Evolutionary conservation across 2,113 vertebrate species (phyloP).

Genomic region (Hydrolagus affinis): DNA sequence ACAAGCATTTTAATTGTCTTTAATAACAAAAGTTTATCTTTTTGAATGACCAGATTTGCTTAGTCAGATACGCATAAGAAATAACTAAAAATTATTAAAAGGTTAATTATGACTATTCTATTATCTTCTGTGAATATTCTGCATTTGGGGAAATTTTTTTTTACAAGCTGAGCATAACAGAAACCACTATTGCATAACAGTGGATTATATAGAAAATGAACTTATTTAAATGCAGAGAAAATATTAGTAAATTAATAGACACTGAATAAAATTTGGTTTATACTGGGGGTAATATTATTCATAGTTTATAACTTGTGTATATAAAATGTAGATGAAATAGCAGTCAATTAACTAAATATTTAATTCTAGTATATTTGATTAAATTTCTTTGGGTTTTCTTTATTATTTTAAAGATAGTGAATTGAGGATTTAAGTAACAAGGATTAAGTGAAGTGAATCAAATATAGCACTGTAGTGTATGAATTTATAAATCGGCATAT

Average conservation of each 20-base stretch:
- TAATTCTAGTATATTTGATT: not conserved
- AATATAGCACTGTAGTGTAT: not conserved
- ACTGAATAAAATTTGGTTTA: slow-evolving; percentile 17
- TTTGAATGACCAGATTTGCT: too few species aligned
- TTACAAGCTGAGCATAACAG: not conserved
- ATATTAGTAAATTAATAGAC: not conserved
- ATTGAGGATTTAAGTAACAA: not conserved
- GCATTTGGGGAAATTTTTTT: not conserved
- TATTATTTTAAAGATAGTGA: not conserved
- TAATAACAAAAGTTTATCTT: too few species aligned
- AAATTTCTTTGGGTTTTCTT: not conserved
- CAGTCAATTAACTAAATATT: not conserved
- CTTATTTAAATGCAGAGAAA: not conserved
- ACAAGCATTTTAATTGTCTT: too few species aligned
- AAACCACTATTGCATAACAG: not conserved
- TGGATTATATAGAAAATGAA: slow-evolving; percentile 5
- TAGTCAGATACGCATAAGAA: too few species aligned
- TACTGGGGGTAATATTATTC: slow-evolving; percentile 1
- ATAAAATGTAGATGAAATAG: slow-evolving; percentile 3
- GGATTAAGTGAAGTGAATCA: not conserved
- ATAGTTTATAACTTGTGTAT: not conserved
- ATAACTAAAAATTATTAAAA: too few species aligned
- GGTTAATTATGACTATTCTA: not conserved
- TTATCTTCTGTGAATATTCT: not conserved
- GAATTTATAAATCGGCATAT: not conserved